These are phyloP conservation scores for Gymnocypris eckloni DNA, from an alignment of 2,797 vertebrate species.

Conservation along the genomic window DNA sequence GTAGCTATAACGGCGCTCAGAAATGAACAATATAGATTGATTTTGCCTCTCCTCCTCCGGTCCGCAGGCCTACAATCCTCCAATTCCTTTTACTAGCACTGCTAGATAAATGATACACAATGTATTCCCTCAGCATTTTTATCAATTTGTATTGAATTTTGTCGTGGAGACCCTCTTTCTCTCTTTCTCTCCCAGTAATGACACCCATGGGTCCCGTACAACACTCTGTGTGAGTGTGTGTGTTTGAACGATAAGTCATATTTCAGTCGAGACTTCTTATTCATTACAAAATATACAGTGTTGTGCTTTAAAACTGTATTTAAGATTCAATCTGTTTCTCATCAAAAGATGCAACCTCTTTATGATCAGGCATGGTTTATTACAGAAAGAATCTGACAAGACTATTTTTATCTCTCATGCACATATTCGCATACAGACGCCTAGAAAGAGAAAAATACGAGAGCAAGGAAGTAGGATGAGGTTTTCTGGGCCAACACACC, in stretches of 20 bases:
- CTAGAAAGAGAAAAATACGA: neutral
- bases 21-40: conserved; percentile 65
- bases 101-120: conserved; percentile 65
- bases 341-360: conserved; percentile 3
- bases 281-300: conserved; percentile 16
- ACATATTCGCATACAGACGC: conserved; percentile 18
- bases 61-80: conserved; percentile 48
- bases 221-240: conserved; percentile 20
- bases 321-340: neutral
- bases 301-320: conserved; percentile 15
- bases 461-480: conserved; percentile 43
- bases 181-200: conserved; percentile 54
- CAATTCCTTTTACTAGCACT: conserved; percentile 51
- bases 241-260: conserved; percentile 7
- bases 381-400: conserved; percentile 21
- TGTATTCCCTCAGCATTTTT: conserved; percentile 64
- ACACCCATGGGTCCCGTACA: conserved; percentile 54
- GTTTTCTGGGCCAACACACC: conserved; percentile 57
- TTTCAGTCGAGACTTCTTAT: conserved; percentile 30
- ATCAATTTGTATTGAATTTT: conserved; percentile 67
- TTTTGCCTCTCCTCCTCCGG: conserved; percentile 56
- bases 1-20: conserved; percentile 64
- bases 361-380: conserved; percentile 15
- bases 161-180: conserved; percentile 45
- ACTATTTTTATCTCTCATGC: conserved; percentile 43